Percentiles rank a stretch among this genome's conserved stretches.
These are phyloP conservation scores for Byasa hedistus DNA, from an alignment of 2,888 invertebrate genomes.

Conservation along the genomic window DNA sequence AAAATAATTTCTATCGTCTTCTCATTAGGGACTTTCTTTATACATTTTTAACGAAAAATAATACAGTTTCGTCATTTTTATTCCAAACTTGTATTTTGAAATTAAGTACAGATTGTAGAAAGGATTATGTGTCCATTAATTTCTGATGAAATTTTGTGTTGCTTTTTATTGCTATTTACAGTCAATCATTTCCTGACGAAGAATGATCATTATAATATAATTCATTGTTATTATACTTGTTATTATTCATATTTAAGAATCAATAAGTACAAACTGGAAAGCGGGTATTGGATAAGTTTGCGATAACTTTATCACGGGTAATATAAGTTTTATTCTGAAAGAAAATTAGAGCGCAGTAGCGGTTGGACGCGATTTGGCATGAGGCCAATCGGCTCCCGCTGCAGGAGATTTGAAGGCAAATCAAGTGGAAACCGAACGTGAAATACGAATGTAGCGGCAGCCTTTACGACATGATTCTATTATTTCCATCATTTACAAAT, in stretches of 20 bases:
- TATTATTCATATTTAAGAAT: background rate
- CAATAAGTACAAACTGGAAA: background rate
- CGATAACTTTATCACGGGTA: constrained; percentile 45
- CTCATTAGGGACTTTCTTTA: constrained; percentile 7
- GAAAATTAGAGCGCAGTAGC: constrained; percentile 66
- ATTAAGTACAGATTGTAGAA: too few relatives aligned
- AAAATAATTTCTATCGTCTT: constrained; percentile 11
- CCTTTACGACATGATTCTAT: background rate
- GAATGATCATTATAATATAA: too few relatives aligned
- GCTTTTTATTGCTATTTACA: too few relatives aligned
- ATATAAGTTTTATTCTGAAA: constrained; percentile 56
- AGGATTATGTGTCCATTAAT: too few relatives aligned
- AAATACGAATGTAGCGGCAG: constrained; percentile 27
- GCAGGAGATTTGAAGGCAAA: constrained; percentile 56
- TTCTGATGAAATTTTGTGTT: too few relatives aligned
- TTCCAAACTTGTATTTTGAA: background rate
- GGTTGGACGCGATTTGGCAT: constrained; percentile 62
- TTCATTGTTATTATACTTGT: background rate
- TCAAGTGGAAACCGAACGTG: constrained; percentile 50
- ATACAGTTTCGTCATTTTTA: background rate
- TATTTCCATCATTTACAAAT: background rate
- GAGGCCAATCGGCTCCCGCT: constrained; percentile 55
- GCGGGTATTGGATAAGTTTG: constrained; percentile 8
- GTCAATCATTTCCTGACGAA: too few relatives aligned
- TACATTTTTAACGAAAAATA: background rate